Evolutionary conservation across 2,888 invertebrate species (phyloP).

Genomic region (Pterostichus madidus): DNA sequence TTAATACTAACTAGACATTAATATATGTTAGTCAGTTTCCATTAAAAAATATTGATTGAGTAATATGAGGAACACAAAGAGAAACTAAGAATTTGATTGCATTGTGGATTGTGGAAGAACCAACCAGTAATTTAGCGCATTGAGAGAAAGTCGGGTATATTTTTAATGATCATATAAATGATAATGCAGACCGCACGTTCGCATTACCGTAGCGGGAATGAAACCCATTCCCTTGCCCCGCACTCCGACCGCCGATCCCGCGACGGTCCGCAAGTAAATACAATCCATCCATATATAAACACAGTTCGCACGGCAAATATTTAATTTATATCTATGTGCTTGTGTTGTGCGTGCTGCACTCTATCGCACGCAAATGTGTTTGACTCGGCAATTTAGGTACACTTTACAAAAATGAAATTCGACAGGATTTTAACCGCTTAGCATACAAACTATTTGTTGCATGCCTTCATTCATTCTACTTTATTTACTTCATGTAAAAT

Average conservation of each 20-base stretch:
- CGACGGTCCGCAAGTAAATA: conserved; percentile 44
- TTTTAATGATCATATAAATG: conserved; percentile 56
- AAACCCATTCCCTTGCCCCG: conserved; percentile 39
- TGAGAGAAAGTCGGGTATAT: conserved; percentile 49
- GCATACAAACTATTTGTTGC: too few species aligned
- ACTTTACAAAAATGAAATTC: too few species aligned
- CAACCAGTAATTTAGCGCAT: conserved; percentile 30
- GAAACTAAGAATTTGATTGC: conserved; percentile 11
- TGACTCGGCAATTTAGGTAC: too few species aligned
- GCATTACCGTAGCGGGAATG: conserved; percentile 54
- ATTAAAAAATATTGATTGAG: conserved; percentile 6
- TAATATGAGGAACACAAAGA: background rate
- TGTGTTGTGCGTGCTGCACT: conserved; percentile 15
- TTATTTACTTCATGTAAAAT: too few species aligned
- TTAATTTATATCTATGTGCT: conserved; percentile 46
- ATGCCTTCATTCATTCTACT: too few species aligned
- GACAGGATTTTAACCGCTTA: too few species aligned
- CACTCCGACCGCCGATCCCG: background rate
- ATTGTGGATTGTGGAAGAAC: conserved; percentile 13
- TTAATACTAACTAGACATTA: too few species aligned
- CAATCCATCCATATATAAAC: conserved; percentile 50
- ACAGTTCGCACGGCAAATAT: conserved; percentile 48
- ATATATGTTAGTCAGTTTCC: too few species aligned
- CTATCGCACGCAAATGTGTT: conserved; percentile 1
- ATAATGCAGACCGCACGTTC: conserved; percentile 55